A percentile compares a stretch with the other conserved stretches of the same genome.
These are phyloP conservation scores for Struthio camelus DNA, from an alignment of 2,113 vertebrate genomes.

Conservation along the genomic window DNA sequence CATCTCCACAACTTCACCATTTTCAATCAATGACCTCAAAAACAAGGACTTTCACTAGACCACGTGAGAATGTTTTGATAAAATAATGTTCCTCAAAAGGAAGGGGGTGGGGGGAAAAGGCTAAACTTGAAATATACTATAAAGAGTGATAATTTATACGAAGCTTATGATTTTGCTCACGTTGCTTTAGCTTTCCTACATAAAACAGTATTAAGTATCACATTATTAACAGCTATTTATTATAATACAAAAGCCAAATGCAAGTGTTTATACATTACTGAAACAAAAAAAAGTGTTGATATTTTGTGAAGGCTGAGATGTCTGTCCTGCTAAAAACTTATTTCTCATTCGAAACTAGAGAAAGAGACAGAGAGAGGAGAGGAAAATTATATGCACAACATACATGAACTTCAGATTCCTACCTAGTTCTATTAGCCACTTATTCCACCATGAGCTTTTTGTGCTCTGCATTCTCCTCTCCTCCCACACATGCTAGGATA, in stretches of 20 bases:
- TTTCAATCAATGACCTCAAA: background rate
- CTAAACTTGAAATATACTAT: background rate
- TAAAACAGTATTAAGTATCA: background rate
- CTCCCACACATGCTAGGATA: background rate
- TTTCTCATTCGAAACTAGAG: background rate
- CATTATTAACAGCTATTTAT: background rate
- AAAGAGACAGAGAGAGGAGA: background rate
- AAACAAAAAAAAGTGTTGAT: background rate
- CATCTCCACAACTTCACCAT: background rate
- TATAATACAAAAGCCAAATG: background rate
- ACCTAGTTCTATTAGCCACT: background rate
- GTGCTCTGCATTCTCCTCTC: background rate
- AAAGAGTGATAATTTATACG: background rate
- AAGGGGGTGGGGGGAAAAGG: background rate
- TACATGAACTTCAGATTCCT: background rate
- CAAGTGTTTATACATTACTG: background rate
- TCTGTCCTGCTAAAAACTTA: background rate
- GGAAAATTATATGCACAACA: background rate
- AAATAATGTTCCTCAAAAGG: background rate
- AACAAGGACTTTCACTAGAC: background rate
- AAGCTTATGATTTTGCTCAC: background rate
- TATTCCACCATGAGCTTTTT: background rate
- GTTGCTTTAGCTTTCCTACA: background rate
- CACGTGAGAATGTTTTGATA: background rate
- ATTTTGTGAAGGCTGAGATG: background rate